A percentile compares a stretch with the other conserved stretches of the same genome.
Evolutionary conservation across 1,140 invertebrate genomes (phyloP).

Genomic region (Drosophila ficusphila): DNA sequence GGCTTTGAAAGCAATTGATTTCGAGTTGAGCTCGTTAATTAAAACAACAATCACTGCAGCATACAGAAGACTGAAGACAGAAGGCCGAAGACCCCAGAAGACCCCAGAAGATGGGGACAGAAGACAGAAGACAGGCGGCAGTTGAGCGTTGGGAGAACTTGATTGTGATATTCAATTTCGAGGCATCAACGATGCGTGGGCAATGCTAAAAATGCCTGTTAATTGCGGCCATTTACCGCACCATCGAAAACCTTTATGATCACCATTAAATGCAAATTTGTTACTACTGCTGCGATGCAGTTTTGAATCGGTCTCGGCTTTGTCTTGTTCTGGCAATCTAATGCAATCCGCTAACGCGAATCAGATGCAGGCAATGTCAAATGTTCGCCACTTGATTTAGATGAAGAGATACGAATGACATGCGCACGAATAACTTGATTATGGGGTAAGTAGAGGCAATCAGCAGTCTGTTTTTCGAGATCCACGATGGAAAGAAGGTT

Average conservation of each 20-base stretch:
- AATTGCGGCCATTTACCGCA: slow-evolving; percentile 15
- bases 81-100: slow-evolving; percentile 9
- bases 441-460: slow-evolving; percentile 39
- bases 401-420: slow-evolving; percentile 49
- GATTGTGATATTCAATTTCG: slow-evolving; percentile 16
- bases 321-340: slow-evolving; percentile 31
- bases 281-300: neutral
- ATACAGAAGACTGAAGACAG: slow-evolving; percentile 17
- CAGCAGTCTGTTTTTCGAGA: slow-evolving; percentile 8
- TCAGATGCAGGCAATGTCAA: slow-evolving; percentile 39
- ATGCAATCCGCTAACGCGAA: slow-evolving; percentile 15
- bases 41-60: slow-evolving; percentile 72
- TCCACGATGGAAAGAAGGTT: neutral
- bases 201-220: neutral
- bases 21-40: slow-evolving; percentile 66
- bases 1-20: slow-evolving; percentile 50
- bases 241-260: slow-evolving; percentile 19
- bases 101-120: neutral
- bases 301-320: neutral
- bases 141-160: slow-evolving; percentile 9
- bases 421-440: slow-evolving; percentile 64
- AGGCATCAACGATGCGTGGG: slow-evolving; percentile 13
- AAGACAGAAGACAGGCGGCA: neutral
- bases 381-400: slow-evolving; percentile 49
- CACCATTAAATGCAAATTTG: slow-evolving; percentile 43